Conservation (phyloP, 92 coral and sea anemone genomes). For the Diadumene lineata region DNA sequence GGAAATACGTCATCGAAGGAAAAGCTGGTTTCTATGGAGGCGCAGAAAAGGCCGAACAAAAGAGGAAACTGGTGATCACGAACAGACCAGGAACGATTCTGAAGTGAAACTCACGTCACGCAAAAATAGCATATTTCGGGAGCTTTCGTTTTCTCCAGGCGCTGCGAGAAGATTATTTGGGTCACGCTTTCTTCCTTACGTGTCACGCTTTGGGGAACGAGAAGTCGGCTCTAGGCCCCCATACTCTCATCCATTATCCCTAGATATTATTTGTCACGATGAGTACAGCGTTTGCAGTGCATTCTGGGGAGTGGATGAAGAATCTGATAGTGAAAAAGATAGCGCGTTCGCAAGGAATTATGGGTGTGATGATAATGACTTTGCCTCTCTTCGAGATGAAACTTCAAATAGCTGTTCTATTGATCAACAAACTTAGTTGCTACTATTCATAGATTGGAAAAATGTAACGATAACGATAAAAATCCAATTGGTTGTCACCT, state of each 20-base stretch:
- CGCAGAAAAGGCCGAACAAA: background rate
- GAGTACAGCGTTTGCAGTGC: background rate
- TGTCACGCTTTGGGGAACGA: background rate
- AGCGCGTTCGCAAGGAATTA: background rate
- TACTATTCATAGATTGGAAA: too few relatives aligned
- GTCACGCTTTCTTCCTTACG: slow-evolving; percentile 3
- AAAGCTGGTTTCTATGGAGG: background rate
- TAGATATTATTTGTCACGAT: background rate
- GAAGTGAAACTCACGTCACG: background rate
- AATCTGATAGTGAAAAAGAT: background rate
- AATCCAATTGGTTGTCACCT: background rate
- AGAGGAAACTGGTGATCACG: background rate
- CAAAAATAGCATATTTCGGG: background rate
- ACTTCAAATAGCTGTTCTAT: background rate
- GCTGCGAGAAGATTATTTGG: slow-evolving; percentile 1
- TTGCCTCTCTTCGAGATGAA: background rate
- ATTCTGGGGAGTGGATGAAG: background rate
- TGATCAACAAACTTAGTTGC: background rate
- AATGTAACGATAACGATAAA: background rate
- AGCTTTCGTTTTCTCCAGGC: background rate
- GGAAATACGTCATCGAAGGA: background rate
- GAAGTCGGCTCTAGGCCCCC: background rate
- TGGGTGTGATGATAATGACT: background rate
- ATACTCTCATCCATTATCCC: background rate
- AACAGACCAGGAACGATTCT: background rate